phyloP scores from a whole-genome alignment of 2,113 vertebrate species.

The Pampusana beccarii region DNA sequence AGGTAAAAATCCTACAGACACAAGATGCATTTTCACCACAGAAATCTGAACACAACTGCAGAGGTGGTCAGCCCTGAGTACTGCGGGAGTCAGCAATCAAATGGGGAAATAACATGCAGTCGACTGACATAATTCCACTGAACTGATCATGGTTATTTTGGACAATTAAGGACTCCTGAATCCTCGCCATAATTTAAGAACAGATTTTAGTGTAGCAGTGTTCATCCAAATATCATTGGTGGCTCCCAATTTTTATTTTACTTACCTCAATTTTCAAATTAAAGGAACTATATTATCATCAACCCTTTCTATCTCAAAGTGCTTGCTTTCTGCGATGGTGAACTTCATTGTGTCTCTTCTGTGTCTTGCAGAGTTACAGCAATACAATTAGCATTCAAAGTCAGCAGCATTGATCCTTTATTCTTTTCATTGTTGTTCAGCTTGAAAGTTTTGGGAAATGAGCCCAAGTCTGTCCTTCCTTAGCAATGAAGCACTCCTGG shows the following conservation, averaged over 20 bases:
- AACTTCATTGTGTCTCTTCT: neutral
- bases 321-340: neutral
- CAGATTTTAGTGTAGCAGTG: neutral
- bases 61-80: neutral
- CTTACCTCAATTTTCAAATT: neutral
- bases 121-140: neutral
- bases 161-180: neutral
- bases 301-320: neutral
- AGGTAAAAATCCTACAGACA: neutral
- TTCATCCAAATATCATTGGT: neutral
- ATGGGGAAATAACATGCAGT: neutral
- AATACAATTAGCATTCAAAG: neutral
- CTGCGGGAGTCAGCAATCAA: neutral
- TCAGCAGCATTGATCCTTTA: neutral
- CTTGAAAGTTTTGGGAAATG: neutral
- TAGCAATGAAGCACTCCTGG: neutral
- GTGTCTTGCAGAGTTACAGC: neutral
- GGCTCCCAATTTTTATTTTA: neutral
- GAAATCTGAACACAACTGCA: neutral
- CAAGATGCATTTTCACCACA: neutral
- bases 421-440: neutral
- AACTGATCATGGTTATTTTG: constrained; percentile 13
- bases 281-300: neutral
- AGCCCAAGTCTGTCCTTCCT: neutral
- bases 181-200: neutral